These are phyloP conservation scores for Gila orcuttii DNA, from an alignment of 2,113 vertebrate genomes.

Conservation along the genomic window DNA sequence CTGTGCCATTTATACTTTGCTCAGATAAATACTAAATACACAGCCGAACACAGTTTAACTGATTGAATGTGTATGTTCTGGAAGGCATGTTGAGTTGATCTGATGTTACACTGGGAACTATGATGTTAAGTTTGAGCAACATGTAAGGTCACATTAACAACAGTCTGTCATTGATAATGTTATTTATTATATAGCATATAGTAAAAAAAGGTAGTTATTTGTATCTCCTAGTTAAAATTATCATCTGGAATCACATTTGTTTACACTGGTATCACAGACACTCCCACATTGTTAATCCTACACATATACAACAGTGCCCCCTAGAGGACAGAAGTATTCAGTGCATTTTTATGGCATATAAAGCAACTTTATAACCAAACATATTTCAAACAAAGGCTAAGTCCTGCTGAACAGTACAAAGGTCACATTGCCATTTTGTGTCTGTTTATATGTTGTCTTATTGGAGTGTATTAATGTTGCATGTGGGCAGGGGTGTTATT, in stretches of 20 bases:
- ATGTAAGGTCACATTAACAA: neutral
- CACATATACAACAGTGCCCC: conserved; percentile 39
- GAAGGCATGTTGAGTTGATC: neutral
- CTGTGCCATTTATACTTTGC: conserved; percentile 3
- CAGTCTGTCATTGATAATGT: neutral
- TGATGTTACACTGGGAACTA: neutral
- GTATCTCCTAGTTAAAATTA: neutral
- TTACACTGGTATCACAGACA: neutral
- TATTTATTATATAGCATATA: neutral
- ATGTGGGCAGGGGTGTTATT: conserved; percentile 3
- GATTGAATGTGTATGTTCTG: neutral
- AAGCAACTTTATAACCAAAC: neutral
- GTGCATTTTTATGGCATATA: neutral
- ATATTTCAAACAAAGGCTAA: neutral
- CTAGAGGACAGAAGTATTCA: conserved; percentile 42
- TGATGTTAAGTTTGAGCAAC: neutral
- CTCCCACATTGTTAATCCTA: neutral
- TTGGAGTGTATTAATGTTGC: conserved; percentile 10
- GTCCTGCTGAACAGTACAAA: neutral
- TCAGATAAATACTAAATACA: conserved; percentile 10
- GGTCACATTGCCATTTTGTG: neutral
- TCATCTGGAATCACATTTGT: neutral
- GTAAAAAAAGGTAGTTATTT: neutral
- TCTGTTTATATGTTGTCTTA: neutral
- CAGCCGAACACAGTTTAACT: neutral